Conservation (phyloP, 2,113 vertebrate genomes). For the Psephotus haematonotus region DNA sequence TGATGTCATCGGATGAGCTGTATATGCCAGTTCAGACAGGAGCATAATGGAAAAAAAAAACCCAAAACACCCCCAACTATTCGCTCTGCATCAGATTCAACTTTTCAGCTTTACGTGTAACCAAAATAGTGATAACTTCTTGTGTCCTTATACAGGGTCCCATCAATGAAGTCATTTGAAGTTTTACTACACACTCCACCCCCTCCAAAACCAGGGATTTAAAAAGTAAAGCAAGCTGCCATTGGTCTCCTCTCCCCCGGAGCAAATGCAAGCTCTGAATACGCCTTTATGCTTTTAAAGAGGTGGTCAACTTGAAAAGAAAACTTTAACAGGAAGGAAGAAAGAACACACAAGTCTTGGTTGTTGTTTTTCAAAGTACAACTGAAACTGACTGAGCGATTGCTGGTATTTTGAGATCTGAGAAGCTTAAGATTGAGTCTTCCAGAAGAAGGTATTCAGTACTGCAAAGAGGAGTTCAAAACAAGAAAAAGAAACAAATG, state of each 20-base stretch:
- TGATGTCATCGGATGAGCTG: neutral
- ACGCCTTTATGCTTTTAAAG: neutral
- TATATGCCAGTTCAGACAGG: slow-evolving; percentile 7
- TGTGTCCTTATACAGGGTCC: neutral
- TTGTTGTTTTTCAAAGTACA: neutral
- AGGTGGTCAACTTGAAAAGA: neutral
- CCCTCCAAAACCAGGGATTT: neutral
- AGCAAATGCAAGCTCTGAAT: neutral
- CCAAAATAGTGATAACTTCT: neutral
- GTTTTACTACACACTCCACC: neutral
- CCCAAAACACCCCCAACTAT: neutral
- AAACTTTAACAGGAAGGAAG: neutral
- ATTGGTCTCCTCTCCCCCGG: neutral
- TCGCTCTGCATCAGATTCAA: neutral
- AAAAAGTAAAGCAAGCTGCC: neutral
- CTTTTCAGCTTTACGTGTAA: neutral
- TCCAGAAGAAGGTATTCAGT: neutral
- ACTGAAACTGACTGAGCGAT: neutral
- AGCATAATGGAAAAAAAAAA: neutral
- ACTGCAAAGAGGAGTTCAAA: neutral
- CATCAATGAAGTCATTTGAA: neutral
- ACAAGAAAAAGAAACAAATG: neutral
- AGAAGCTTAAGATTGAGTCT: neutral
- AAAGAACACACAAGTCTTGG: neutral
- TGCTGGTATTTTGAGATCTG: neutral